phyloP scores from a whole-genome alignment of 2,888 invertebrate genomes.

The Chrysina gloriosa region DNA sequence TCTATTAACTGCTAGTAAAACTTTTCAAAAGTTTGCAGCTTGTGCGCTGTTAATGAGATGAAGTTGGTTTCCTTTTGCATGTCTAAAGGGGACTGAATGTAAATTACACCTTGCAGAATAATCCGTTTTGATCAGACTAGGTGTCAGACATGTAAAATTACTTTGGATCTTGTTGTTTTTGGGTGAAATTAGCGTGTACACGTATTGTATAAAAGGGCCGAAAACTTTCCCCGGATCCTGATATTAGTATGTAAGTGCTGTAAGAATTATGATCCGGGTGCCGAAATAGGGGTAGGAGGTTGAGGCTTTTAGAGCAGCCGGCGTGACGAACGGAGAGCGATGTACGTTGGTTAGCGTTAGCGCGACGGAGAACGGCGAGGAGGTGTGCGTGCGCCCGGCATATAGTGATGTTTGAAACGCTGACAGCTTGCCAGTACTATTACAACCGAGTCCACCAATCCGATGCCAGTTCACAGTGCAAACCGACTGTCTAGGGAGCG shows the following conservation, averaged over 20 bases:
- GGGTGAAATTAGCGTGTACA: slow-evolving; percentile 36
- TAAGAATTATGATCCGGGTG: slow-evolving; percentile 62
- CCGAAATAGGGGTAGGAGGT: slow-evolving; percentile 64
- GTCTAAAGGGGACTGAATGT: neutral
- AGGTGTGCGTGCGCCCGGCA: slow-evolving; percentile 64
- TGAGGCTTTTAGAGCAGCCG: slow-evolving; percentile 60
- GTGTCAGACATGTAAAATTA: slow-evolving; percentile 59
- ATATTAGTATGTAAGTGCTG: slow-evolving; percentile 56
- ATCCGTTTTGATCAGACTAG: slow-evolving; percentile 59
- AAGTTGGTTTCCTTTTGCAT: slow-evolving; percentile 25
- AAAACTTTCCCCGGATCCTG: slow-evolving; percentile 34
- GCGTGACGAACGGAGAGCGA: slow-evolving; percentile 57
- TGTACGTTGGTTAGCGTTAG: slow-evolving; percentile 56
- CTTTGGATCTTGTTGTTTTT: slow-evolving; percentile 54
- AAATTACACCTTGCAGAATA: slow-evolving; percentile 51
- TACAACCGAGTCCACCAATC: slow-evolving; percentile 64
- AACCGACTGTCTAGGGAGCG: slow-evolving; percentile 62
- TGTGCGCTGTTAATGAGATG: slow-evolving; percentile 18
- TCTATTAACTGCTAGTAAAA: slow-evolving; percentile 22
- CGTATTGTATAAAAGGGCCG: slow-evolving; percentile 46
- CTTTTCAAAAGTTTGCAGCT: slow-evolving; percentile 16
- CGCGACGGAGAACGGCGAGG: slow-evolving; percentile 53
- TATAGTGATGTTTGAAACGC: slow-evolving; percentile 67
- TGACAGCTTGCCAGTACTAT: slow-evolving; percentile 67
- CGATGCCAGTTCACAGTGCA: slow-evolving; percentile 62